phyloP scores from a whole-genome alignment of 2,888 invertebrate species.

The Eristalis pertinax region DNA sequence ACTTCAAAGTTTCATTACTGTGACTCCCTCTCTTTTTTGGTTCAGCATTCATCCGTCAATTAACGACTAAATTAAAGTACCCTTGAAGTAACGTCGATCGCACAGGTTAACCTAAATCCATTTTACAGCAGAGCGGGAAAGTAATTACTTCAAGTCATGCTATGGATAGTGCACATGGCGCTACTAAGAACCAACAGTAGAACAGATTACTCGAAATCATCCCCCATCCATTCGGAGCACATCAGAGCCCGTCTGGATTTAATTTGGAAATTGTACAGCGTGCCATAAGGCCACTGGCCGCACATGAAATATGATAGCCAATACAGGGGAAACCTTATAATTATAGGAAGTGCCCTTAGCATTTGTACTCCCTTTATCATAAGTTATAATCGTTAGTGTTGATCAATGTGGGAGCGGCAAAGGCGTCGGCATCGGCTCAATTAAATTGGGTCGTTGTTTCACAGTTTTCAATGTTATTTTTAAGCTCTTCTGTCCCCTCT shows the following conservation, averaged over 20 bases:
- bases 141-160: constrained; percentile 57
- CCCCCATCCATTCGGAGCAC: constrained; percentile 8
- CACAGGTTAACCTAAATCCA: constrained; percentile 57
- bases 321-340: constrained; percentile 53
- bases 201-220: constrained; percentile 13
- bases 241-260: constrained; percentile 28
- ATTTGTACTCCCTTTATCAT: constrained; percentile 49
- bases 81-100: constrained; percentile 48
- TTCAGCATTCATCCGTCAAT: constrained; percentile 30
- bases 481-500: constrained; percentile 4
- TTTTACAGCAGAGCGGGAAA: constrained; percentile 21
- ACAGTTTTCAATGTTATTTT: constrained; percentile 16
- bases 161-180: constrained; percentile 28
- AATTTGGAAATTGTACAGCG: constrained; percentile 59
- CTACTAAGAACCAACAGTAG: constrained; percentile 38
- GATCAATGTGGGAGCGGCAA: constrained; percentile 60
- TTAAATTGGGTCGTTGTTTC: constrained; percentile 46
- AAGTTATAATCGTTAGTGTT: constrained; percentile 64
- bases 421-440: constrained; percentile 22
- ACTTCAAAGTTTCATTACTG: constrained; percentile 20
- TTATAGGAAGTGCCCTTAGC: constrained; percentile 58
- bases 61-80: constrained; percentile 43
- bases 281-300: constrained; percentile 21
- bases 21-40: constrained; percentile 2
- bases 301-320: constrained; percentile 23